These are phyloP conservation scores for Meteorus colon DNA, from an alignment of 2,888 invertebrate species.

Conservation along the genomic window DNA sequence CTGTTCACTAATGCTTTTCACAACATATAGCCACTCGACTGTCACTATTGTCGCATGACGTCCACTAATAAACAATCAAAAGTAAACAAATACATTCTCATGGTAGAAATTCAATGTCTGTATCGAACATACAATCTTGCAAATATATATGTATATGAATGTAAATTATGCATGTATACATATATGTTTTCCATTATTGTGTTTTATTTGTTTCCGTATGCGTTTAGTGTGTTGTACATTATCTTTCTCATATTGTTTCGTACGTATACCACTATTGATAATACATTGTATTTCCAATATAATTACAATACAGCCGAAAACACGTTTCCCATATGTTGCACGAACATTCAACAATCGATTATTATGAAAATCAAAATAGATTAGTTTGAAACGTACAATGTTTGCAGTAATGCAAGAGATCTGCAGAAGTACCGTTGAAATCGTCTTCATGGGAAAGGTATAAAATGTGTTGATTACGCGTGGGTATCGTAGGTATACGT, in stretches of 20 bases:
- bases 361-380: neutral
- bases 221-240: constrained; percentile 34
- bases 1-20: constrained; percentile 49
- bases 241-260: neutral
- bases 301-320: too few relatives aligned
- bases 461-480: constrained; percentile 71
- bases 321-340: too few relatives aligned
- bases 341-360: neutral
- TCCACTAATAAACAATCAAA: constrained; percentile 54
- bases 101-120: constrained; percentile 41
- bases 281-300: too few relatives aligned
- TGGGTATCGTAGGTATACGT: constrained; percentile 22
- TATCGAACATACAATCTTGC: constrained; percentile 21
- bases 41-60: constrained; percentile 48
- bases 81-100: constrained; percentile 51
- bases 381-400: neutral
- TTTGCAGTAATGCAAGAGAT: neutral
- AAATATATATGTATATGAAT: constrained; percentile 44
- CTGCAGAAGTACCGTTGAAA: constrained; percentile 14
- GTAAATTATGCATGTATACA: constrained; percentile 41
- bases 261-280: constrained; percentile 13
- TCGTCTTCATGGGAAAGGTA: constrained; percentile 75
- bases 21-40: constrained; percentile 39
- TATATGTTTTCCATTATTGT: constrained; percentile 1
- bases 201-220: constrained; percentile 30